Evolutionary conservation across 2,888 invertebrate genomes (phyloP).

Genomic region (Leptopilina myrica): DNA sequence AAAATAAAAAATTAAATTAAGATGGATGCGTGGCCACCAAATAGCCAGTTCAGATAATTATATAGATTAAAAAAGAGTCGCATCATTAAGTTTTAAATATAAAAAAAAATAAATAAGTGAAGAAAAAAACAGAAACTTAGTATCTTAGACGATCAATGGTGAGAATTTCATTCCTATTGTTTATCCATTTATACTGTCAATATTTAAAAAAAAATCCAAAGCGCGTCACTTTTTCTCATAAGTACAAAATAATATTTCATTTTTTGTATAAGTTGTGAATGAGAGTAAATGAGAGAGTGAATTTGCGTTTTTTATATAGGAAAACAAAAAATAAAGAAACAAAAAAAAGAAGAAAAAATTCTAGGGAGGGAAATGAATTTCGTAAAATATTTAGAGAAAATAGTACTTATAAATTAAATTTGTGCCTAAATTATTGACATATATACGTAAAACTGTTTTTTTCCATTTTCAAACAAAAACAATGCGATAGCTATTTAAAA

Average conservation of each 20-base stretch:
- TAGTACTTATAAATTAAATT: constrained; percentile 39
- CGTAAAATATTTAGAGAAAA: constrained; percentile 49
- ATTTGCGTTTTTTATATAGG: constrained; percentile 15
- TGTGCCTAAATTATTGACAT: constrained; percentile 41
- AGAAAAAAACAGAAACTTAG: constrained; percentile 41
- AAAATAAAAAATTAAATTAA: constrained; percentile 36
- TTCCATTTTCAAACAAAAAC: neutral
- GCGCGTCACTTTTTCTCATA: constrained; percentile 56
- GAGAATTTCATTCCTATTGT: constrained; percentile 57
- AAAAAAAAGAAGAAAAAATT: constrained; percentile 7
- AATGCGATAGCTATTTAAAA: neutral
- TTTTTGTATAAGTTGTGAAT: constrained; percentile 62
- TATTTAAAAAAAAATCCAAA: constrained; percentile 48
- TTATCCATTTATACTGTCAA: constrained; percentile 60
- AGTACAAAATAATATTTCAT: constrained; percentile 58
- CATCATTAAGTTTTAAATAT: constrained; percentile 58
- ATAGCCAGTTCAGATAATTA: constrained; percentile 27
- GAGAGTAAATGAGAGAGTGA: constrained; percentile 48
- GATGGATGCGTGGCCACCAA: constrained; percentile 22
- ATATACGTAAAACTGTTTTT: constrained; percentile 1
- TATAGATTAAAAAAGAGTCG: constrained; percentile 40
- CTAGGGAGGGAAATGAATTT: constrained; percentile 36
- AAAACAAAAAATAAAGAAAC: constrained; percentile 42
- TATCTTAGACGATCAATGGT: constrained; percentile 53
- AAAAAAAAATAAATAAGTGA: constrained; percentile 39